Conservation (phyloP, 2,888 invertebrate species). For the Cephus spinipes region DNA sequence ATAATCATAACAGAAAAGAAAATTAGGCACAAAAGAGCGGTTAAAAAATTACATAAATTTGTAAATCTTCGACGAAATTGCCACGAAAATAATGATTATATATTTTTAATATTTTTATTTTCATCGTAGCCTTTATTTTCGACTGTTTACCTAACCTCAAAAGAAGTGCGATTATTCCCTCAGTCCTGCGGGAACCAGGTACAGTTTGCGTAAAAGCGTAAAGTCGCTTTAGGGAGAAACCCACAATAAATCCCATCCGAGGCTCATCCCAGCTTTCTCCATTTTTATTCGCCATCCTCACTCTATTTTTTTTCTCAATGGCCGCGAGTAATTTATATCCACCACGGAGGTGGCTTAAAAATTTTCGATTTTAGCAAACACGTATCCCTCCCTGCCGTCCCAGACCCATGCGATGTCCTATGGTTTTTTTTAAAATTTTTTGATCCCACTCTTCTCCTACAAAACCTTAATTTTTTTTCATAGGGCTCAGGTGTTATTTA, state of each 20-base stretch:
- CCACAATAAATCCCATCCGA: no score
- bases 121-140: no score
- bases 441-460: background rate
- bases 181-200: background rate
- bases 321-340: slow-evolving; percentile 34
- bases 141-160: no score
- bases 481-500: background rate
- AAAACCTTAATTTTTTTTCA: background rate
- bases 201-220: background rate
- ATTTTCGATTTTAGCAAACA: slow-evolving; percentile 30
- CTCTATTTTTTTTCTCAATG: background rate
- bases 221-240: background rate
- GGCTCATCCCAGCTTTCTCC: no score
- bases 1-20: background rate
- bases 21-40: background rate
- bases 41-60: background rate
- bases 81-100: no score
- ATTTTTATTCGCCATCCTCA: no score
- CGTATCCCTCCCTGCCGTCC: background rate
- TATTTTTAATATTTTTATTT: no score
- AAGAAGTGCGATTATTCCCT: background rate
- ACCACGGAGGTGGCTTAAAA: slow-evolving; percentile 29
- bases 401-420: background rate
- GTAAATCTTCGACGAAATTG: no score
- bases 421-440: background rate